phyloP scores from a whole-genome alignment of 2,113 vertebrate species.

The Trematomus loennbergii region DNA sequence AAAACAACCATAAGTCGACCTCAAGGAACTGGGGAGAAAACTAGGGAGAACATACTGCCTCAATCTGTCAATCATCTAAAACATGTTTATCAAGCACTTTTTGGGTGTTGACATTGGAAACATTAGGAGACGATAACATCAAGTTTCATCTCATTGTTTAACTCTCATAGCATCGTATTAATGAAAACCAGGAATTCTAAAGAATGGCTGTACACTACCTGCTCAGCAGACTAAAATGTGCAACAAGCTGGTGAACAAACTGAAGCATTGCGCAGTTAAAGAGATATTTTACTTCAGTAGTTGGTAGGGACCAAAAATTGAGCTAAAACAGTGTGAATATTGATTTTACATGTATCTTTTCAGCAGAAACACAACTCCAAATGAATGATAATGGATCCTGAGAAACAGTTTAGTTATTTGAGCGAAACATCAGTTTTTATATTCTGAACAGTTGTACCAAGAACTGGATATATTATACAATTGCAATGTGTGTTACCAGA shows the following conservation, averaged over 20 bases:
- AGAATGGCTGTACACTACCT: not conserved
- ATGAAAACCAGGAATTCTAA: not conserved
- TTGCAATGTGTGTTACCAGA: not conserved
- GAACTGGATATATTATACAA: not conserved
- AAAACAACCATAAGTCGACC: slow-evolving; percentile 53
- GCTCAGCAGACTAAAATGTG: not conserved
- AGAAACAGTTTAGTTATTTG: not conserved
- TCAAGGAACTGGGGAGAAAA: slow-evolving; percentile 55
- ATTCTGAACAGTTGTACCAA: not conserved
- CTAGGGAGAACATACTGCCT: slow-evolving; percentile 33
- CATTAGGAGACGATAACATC: not conserved
- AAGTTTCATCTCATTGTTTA: slow-evolving; percentile 1
- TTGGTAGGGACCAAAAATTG: not conserved
- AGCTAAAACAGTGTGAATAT: not conserved
- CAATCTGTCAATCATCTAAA: slow-evolving; percentile 62
- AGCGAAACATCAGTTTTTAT: not conserved
- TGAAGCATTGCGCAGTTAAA: not conserved
- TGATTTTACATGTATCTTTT: not conserved
- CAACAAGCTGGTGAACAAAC: not conserved
- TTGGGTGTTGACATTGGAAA: slow-evolving; percentile 21
- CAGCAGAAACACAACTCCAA: not conserved
- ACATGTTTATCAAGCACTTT: slow-evolving; percentile 42
- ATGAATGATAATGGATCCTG: not conserved
- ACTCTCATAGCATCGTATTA: not conserved
- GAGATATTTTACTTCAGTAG: not conserved